Evolutionary conservation across 2,113 vertebrate species (phyloP).

Genomic region (Catharus fuscescens): DNA sequence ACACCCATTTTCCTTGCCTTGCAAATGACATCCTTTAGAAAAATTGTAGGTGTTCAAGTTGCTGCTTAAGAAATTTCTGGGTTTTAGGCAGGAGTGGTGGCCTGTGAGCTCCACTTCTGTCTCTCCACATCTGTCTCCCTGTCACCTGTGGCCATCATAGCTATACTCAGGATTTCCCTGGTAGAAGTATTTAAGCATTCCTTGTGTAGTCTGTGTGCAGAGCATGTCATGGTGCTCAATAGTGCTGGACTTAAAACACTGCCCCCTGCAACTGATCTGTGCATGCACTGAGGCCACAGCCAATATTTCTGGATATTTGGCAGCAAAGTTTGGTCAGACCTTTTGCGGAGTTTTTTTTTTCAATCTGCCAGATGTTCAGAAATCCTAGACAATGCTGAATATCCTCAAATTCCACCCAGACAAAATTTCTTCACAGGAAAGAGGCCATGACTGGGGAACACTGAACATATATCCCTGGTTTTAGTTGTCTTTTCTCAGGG

Average conservation of each 20-base stretch:
- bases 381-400: conserved; percentile 23
- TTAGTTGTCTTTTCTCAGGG: not conserved
- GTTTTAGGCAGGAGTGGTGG: not conserved
- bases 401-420: not conserved
- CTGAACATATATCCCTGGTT: not conserved
- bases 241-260: not conserved
- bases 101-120: not conserved
- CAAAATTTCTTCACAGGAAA: not conserved
- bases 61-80: not conserved
- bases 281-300: not conserved
- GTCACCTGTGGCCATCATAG: not conserved
- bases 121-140: not conserved
- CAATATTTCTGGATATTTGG: conserved; percentile 2
- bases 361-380: not conserved
- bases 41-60: not conserved
- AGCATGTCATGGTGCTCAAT: not conserved
- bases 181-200: not conserved
- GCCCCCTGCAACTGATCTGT: not conserved
- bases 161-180: not conserved
- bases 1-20: not conserved
- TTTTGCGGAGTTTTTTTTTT: not conserved
- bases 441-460: not conserved
- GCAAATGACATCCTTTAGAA: not conserved
- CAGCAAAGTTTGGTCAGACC: conserved; percentile 9
- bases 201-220: not conserved